Evolutionary conservation across 2,888 invertebrate species (phyloP), one percentile per base, ranked within the genome.

Genomic region (Sepioteuthis lessoniana): DNA sequence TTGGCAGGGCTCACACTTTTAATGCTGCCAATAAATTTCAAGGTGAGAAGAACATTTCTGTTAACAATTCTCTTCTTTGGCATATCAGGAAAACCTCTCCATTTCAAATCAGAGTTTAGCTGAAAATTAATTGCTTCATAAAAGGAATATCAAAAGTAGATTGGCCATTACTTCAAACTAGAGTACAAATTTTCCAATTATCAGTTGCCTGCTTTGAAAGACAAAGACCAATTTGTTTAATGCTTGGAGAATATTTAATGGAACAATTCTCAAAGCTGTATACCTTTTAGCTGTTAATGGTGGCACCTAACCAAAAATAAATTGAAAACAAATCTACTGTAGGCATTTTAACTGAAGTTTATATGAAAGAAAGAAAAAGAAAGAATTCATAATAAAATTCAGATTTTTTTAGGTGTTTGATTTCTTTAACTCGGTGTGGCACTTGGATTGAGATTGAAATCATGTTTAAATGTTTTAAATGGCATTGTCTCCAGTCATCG

Each of bases 121-220:
- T 35, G 76, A n/a, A 76, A 76, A 76, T 76, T 76, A 76, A 76
- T 76, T 76, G 76, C 76, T 76, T 76, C 76, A 76, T 76, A 76
- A 76, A 76, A 76, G 76, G 76, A 76, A 76, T 76, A 76, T 76
- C 76, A 76, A 76, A 76, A 76, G n/a, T 76, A 76, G 76, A 76
- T 76, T 76, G 76, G 76, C 76, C n/a, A 76, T 76, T 76, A 76
- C 76, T 76, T 76, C 13, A 35, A 76, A 76, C 76, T 76, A 35
- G 76, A 76, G 35, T 76, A 76, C 76, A 76, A 76, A 76, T 76
- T 76, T 76, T 76, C 76, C 76, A 76, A 76, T 76, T 76, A 76
- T 76, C 76, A 76, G 76, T 76, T 19, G 76, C 76, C 76, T 35
- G 76, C n/a, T 76, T 76, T 76, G n/a, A 76, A 76, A 76, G 76